Evolutionary conservation across 2,797 vertebrate genomes (phyloP).

Genomic region (Protosalanx chinensis): DNA sequence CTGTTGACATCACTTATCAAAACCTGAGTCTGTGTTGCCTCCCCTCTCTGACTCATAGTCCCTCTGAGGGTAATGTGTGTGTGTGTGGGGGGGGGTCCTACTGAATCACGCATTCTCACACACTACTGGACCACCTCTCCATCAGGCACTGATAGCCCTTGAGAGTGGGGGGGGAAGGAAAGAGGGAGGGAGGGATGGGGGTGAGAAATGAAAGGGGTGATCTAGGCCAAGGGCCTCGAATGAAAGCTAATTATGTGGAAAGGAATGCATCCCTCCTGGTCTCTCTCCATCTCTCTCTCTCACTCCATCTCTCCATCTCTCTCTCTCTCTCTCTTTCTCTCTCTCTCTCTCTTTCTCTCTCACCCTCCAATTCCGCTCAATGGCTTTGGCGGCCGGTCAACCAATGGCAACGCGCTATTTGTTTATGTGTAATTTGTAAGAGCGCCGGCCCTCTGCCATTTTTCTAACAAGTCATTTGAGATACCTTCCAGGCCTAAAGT

Average conservation of each 20-base stretch:
- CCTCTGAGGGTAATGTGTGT: not conserved
- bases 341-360: slow-evolving; percentile 19
- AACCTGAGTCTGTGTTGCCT: not conserved
- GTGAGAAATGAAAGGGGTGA: not conserved
- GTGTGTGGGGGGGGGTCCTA: too few relatives aligned
- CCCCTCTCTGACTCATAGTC: slow-evolving; percentile 18
- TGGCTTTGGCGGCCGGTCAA: slow-evolving; percentile 50
- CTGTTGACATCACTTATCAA: slow-evolving; percentile 29
- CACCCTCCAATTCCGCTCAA: slow-evolving; percentile 25
- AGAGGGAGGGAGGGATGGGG: slow-evolving; percentile 33
- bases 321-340: slow-evolving; percentile 33
- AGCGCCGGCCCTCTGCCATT: slow-evolving; percentile 49
- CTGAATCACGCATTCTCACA: slow-evolving; percentile 7
- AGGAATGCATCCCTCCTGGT: slow-evolving; percentile 52
- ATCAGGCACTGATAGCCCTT: not conserved
- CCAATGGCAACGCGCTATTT: slow-evolving; percentile 58
- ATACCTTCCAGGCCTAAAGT: slow-evolving; percentile 60
- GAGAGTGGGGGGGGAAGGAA: slow-evolving; percentile 24
- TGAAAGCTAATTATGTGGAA: slow-evolving; percentile 59
- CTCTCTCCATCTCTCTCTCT: slow-evolving; percentile 16
- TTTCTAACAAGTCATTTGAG: slow-evolving; percentile 57
- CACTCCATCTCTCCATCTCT: slow-evolving; percentile 12
- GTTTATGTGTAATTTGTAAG: slow-evolving; percentile 66
- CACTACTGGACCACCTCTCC: slow-evolving; percentile 8
- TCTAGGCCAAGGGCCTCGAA: slow-evolving; percentile 33